Evolutionary conservation across 2,113 vertebrate genomes (phyloP), one percentile per base, ranked within the genome.

Genomic region (Podilymbus podiceps): DNA sequence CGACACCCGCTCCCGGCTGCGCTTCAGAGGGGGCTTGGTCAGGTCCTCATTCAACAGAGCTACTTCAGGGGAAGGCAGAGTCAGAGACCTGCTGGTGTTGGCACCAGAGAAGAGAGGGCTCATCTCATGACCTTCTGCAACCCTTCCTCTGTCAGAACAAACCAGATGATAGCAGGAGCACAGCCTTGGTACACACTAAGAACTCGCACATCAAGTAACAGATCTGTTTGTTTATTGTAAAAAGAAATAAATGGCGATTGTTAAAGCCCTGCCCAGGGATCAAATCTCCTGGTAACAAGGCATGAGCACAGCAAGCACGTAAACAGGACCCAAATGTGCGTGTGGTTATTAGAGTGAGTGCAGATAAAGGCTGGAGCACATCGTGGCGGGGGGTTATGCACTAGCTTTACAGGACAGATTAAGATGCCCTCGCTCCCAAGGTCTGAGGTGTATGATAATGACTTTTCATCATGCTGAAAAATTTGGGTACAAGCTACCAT

Each of bases 11-110:
- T 91, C 94, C 91, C 87, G 95, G 90, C 95, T 79, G 88, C 89
- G 78, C 78, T 78, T 85, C 67, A 35, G 50, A 14, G 7, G 64
- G 44, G 72, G 35, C 85, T 88, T 77, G 93, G 95, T 88, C 90
- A 91, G 93, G 75, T 73, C 64, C 93, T 92, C 91, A 75, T 75
- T 91, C 82, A 76, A 77, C 21, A 71, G 90, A 74, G 38, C 4
- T 28, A 28, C 63, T 62, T 72, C 8, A 63, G 86, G 64, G 82
- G 68, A 85, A 90, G 88, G 86, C 94, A 87, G 88, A 87, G 88
- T 62, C 87, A 83, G 77, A 95, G 95, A 77, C 62, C 84, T 69
- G 90, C 95, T 90, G 96, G 85, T 95, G 96, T 58, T 69, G 47
- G 67, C 63, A 93, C 16, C 55, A 40, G 27, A 9, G 63, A 25